Conservation (phyloP, 2,888 invertebrate species). For the Enchytraeus crypticus region DNA sequence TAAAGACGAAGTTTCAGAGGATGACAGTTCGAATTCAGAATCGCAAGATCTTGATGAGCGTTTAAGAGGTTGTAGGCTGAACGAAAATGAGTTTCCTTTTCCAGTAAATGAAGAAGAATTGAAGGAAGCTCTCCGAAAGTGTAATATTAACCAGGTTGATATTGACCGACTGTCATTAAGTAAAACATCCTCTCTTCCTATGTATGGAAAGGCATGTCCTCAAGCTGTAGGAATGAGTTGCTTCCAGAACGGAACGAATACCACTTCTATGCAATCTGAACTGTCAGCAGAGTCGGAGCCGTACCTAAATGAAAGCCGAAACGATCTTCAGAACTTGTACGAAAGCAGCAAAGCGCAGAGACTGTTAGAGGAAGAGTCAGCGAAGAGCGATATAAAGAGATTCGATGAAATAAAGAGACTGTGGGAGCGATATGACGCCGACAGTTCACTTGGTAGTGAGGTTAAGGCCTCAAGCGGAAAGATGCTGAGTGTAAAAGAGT, state of each 20-base stretch:
- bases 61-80: too few species aligned
- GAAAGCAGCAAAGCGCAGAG: constrained; percentile 9
- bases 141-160: background rate
- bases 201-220: background rate
- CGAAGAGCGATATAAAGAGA: constrained; percentile 1
- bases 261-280: background rate
- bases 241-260: background rate
- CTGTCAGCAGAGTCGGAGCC: background rate
- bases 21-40: background rate
- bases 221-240: background rate
- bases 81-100: too few species aligned
- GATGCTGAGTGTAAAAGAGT: too few species aligned
- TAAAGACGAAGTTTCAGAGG: background rate
- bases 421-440: background rate
- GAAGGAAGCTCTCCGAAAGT: background rate
- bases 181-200: background rate
- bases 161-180: background rate
- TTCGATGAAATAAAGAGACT: constrained; percentile 9
- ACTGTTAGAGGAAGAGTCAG: constrained; percentile 7
- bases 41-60: too few species aligned
- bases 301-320: background rate
- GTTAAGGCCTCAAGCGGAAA: too few species aligned
- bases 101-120: too few species aligned
- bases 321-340: constrained; percentile 7
- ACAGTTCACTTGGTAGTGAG: background rate